Base-by-base conservation (phyloP, 2,797 vertebrate species). In the Hemibagrus guttatus region DNA sequence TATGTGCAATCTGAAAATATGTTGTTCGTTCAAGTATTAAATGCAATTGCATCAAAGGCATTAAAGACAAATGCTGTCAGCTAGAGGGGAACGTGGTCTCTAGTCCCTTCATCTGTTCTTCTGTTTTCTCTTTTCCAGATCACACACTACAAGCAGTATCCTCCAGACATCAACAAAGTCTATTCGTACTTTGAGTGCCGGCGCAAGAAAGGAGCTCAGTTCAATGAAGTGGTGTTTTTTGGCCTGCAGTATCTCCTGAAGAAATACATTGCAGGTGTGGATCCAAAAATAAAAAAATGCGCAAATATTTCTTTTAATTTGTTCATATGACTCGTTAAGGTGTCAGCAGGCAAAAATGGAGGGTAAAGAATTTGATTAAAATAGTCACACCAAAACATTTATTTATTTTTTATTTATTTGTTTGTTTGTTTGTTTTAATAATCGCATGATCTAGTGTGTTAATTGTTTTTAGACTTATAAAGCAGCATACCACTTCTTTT, bases 161-260 rank as follows among this genome's bases (percentile, higher is more conserved):
- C 95, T 26, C 95, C 95, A 49, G 91, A 94, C 26, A 74, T 95
- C 91, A 95, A 39, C 90, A 95, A 95, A 88, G 92, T 96, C 71
- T 96, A 96, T 90, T 96, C 95, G 28, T 96, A 96, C 91, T 96
- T 96, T 80, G 95, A 96, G 83, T 96, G 95, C 89, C 90, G 95
- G 39, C 88, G 85, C 59, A 94, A 93, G 89, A 95, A 93, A 83
- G 93, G 92, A n/a, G 90, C 92, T 69, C 94, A 92, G 86, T 94
- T 95, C 83, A 94, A 46, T 6, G 95, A 96, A 90, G 94, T 95
- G 81, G 95, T 96, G 85, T 96, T 96, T 88, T 96, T 96, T 4
- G 95, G 95, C 49, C 93, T 96, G 39, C 95, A 96, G 91, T 96
- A 96, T 85, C 92, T 96, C 31, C 89, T 96, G 54, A 95, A 96